Evolutionary conservation across 2,797 vertebrate genomes (phyloP), one percentile per base, ranked within the genome.

Genomic region (Semotilus atromaculatus): DNA sequence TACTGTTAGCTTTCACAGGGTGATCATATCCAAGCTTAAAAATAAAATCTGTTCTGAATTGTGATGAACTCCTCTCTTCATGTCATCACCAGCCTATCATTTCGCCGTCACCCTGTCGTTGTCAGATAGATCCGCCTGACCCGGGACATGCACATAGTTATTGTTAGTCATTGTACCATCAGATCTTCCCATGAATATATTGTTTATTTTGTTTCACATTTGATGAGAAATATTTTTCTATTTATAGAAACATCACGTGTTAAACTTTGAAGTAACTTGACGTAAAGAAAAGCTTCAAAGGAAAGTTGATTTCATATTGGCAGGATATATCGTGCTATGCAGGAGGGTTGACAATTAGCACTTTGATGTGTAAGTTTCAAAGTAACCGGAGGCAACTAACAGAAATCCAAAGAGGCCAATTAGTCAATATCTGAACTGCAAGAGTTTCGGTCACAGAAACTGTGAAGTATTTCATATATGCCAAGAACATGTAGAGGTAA

Each of bases 291-390:
- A 60, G 58, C 76, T 66, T 79, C 76, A 79, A 79, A 79, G 38
- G 18, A 64, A 64, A 64, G 38, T 48, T 13, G 76, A 31, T 62
- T 64, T 45, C 6, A 64, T 45, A 79, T 64, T 79, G 76, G 58
- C 70, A 36, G 78, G 75, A 81, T 36, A 62, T 77, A 51, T 43
- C 19, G 23, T 68, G 79, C 36, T 45, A 48, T 81, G 43, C 73
- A 67, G 13, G 31, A 58, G 71, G 62, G 58, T 74, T 75, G 79
- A 76, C 60, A 76, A 74, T 68, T 85, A 74, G 48, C 26, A 81
- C 84, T 81, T 85, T 85, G 84, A 85, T 85, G 80, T 85, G 29
- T 85, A 18, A 6, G 48, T 81, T 82, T 82, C 79, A 86, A 86
- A 86, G 84, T 40, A 77, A 62, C 73, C 18, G 19, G 48, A 76